Evolutionary conservation across 1,140 invertebrate species (phyloP), one percentile per base, ranked within the genome.

Genomic region (Pristionchus pacificus): DNA sequence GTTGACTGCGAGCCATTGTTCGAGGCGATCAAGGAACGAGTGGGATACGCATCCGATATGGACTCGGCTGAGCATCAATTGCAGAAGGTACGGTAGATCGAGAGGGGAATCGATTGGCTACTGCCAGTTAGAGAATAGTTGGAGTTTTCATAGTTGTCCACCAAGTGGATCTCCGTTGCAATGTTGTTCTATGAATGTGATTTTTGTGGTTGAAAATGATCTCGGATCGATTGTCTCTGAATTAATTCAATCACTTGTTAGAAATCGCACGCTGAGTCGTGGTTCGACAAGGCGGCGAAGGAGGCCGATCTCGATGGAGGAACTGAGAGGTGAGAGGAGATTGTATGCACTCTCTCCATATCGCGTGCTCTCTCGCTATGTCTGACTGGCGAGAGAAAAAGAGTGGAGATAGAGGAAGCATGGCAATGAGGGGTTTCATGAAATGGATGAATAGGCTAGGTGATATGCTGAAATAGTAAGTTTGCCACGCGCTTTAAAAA

Each of bases 231-330:
- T n/a, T n/a, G n/a, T n/a, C n/a, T n/a, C n/a, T n/a, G n/a, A n/a
- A n/a, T n/a, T n/a, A n/a, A n/a, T n/a, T n/a, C n/a, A n/a, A n/a
- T n/a, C n/a, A n/a, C n/a, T n/a, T n/a, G n/a, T n/a, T 78, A 76
- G 61, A 25, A 71, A 74, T 63, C 60, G 68, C 58, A 61, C 62
- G 60, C 6, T 49, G 88, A 88, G 73, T 89, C 90, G 57, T 97
- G 93, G 93, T 87, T 93, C 77, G 88, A 90, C 75, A 91, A 91
- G 84, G 89, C 90, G 3, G 90, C 90, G 0, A 87, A 90, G 76
- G 92, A 95, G 73, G 91, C 92, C 88, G 93, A 95, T 84, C 88
- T 96, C 69, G 87, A 73, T 28, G 30, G 55, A 15, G 71, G 68
- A 93, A 59, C 84, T 94, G 13, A 91, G 93, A 78, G 90, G 92